Conservation (phyloP, 2,113 vertebrate genomes). For the Uria lomvia region DNA sequence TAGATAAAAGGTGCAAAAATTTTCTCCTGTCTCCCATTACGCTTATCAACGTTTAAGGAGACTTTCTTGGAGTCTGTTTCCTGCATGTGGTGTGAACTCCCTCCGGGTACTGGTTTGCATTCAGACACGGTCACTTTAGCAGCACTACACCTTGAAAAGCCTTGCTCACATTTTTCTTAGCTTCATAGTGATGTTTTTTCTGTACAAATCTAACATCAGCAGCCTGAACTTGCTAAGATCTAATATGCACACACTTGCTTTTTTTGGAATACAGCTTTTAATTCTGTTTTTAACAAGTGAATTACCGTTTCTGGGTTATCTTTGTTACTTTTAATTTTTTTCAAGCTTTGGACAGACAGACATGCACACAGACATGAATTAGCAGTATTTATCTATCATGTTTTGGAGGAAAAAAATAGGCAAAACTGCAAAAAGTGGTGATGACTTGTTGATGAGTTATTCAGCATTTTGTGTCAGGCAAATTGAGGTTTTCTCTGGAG, state of each 20-base stretch:
- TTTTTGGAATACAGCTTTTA: not conserved
- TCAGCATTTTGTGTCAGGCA: not conserved
- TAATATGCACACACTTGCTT: not conserved
- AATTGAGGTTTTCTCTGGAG: not conserved
- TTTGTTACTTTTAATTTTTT: not conserved
- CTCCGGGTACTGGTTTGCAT: not conserved
- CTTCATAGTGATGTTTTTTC: not conserved
- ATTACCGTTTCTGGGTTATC: not conserved
- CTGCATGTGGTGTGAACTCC: not conserved
- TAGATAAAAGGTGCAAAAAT: not conserved
- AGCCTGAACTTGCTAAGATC: not conserved
- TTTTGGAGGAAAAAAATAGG: not conserved
- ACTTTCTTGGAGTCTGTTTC: not conserved
- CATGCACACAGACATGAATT: not conserved
- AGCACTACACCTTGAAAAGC: not conserved
- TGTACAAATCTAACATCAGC: not conserved
- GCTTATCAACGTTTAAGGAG: not conserved
- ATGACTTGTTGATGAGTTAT: not conserved
- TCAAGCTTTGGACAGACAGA: not conserved
- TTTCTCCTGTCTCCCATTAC: not conserved
- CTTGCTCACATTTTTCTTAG: not conserved
- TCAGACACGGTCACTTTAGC: not conserved
- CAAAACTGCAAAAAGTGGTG: not conserved
- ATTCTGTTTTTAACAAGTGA: not conserved
- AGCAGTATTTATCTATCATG: not conserved